Evolutionary conservation across 2,113 vertebrate genomes (phyloP).

Genomic region (Electrona antarctica): DNA sequence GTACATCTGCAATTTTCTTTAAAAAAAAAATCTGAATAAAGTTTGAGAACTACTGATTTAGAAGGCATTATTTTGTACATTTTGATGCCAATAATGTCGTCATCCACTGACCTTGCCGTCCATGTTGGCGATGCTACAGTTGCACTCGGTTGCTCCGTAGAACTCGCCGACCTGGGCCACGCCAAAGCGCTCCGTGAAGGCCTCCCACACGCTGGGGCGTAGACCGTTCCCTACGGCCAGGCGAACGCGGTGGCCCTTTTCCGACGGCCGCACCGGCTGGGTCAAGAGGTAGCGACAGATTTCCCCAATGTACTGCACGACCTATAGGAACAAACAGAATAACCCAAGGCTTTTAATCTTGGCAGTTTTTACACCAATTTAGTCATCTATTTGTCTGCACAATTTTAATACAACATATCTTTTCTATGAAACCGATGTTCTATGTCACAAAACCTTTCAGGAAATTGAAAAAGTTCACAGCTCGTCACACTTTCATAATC

Average conservation of each 20-base stretch:
- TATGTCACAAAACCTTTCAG: no score
- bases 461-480: no score
- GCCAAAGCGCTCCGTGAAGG: conserved; percentile 85
- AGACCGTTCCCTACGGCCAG: conserved; percentile 90
- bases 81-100: no score
- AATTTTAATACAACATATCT: no score
- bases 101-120: conserved; percentile 85
- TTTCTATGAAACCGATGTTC: no score
- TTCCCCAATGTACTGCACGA: conserved; percentile 95
- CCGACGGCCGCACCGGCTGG: conserved; percentile 82
- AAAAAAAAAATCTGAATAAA: no score
- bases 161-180: conserved; percentile 90
- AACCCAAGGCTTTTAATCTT: neutral
- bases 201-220: conserved; percentile 89
- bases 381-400: no score
- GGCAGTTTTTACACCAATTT: no score
- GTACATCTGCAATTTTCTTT: no score
- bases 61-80: no score
- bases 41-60: no score
- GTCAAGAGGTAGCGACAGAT: conserved; percentile 91
- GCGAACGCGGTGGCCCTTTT: conserved; percentile 83
- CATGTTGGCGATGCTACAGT: conserved; percentile 94
- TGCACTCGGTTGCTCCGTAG: conserved; percentile 94
- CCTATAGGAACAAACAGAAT: conserved; percentile 63
- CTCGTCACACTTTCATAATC: no score